Evolutionary conservation across 2,888 invertebrate genomes (phyloP).

Genomic region (Macaria liturata): DNA sequence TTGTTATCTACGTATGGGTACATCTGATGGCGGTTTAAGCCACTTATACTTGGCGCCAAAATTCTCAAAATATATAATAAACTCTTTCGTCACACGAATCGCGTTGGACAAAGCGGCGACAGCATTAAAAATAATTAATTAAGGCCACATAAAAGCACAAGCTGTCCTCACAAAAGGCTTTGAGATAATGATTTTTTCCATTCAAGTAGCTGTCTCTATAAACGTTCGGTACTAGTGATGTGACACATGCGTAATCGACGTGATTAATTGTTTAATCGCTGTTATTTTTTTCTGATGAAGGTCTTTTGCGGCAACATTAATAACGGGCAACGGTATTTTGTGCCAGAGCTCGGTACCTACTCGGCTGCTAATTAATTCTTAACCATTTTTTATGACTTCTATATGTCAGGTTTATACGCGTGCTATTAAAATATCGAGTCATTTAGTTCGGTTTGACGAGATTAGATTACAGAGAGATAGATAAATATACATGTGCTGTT

Average conservation of each 20-base stretch:
- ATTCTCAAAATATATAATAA: constrained; percentile 8
- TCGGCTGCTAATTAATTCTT: constrained; percentile 3
- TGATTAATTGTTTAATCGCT: constrained; percentile 61
- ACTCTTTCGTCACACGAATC: constrained; percentile 13
- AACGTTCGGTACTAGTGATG: constrained; percentile 65
- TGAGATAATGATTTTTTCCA: constrained; percentile 56
- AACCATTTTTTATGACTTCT: neutral
- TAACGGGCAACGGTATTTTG: constrained; percentile 17
- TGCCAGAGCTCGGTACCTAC: constrained; percentile 8
- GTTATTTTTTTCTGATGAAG: constrained; percentile 31
- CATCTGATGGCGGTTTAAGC: neutral
- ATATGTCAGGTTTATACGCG: no score
- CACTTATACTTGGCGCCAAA: constrained; percentile 12
- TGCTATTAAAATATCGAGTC: no score
- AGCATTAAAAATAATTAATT: constrained; percentile 72
- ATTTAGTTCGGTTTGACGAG: no score
- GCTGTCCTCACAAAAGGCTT: constrained; percentile 54
- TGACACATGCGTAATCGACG: constrained; percentile 57
- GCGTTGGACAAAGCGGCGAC: constrained; percentile 44
- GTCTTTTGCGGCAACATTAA: constrained; percentile 26
- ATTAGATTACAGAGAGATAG: no score
- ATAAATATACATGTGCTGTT: no score
- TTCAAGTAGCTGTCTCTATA: constrained; percentile 66
- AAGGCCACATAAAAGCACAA: constrained; percentile 61
- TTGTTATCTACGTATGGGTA: no score